These are phyloP conservation scores for Alces alces DNA, from an alignment of 2,113 vertebrate species.

Conservation along the genomic window DNA sequence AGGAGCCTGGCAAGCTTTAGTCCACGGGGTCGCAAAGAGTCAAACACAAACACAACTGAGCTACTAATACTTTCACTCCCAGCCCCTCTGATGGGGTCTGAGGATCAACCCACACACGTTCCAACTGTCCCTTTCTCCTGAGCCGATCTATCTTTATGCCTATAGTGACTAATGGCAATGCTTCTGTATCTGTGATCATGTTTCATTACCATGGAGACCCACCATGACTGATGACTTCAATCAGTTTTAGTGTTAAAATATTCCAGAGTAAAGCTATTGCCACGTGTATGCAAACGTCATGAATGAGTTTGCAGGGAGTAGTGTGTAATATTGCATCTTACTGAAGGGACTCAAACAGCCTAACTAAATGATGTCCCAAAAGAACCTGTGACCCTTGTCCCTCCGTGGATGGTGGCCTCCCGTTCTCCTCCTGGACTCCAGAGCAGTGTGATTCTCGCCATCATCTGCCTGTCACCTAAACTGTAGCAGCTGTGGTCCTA, in stretches of 20 bases:
- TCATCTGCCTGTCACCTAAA: constrained; percentile 8
- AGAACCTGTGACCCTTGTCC: not conserved
- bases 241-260: not conserved
- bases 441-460: not conserved
- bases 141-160: not conserved
- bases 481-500: constrained; percentile 33
- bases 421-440: not conserved
- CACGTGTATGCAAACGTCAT: not conserved
- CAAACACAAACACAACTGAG: accelerated
- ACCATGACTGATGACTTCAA: not conserved
- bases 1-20: not conserved
- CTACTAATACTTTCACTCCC: not conserved
- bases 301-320: not conserved
- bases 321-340: not conserved
- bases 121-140: not conserved
- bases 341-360: not conserved
- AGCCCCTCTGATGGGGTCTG: not conserved
- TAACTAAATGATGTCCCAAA: not conserved
- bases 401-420: not conserved
- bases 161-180: not conserved
- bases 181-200: not conserved
- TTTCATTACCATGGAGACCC: not conserved
- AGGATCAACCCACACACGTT: not conserved
- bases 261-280: not conserved
- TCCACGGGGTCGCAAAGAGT: not conserved